A percentile compares a stretch with the other conserved stretches of the same genome.
Evolutionary conservation across 2,113 vertebrate species (phyloP).

Genomic region (Crotalus viridis): DNA sequence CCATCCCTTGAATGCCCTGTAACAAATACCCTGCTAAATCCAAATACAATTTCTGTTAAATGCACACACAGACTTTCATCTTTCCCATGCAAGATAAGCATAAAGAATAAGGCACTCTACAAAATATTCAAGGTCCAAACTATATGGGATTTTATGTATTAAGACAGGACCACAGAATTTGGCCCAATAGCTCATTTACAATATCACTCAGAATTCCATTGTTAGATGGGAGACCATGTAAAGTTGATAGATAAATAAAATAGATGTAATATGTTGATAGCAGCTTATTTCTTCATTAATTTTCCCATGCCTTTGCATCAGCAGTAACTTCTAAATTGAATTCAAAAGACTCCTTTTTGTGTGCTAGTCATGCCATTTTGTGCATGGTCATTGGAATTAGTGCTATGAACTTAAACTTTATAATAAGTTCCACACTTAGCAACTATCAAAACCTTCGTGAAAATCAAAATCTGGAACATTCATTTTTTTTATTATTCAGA

Average conservation of each 20-base stretch:
- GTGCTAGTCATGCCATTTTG: background rate
- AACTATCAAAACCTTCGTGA: slow-evolving; percentile 36
- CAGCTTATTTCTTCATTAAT: background rate
- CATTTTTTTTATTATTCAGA: background rate
- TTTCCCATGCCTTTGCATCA: background rate
- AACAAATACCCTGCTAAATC: background rate
- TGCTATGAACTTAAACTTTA: background rate
- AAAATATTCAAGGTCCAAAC: background rate
- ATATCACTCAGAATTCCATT: background rate
- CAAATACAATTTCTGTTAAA: background rate
- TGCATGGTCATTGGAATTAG: background rate
- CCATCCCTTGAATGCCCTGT: background rate
- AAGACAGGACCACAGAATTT: background rate
- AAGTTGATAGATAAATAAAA: background rate
- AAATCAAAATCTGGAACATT: slow-evolving; percentile 35
- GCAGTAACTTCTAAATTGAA: background rate
- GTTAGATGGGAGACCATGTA: background rate
- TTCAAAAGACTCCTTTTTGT: background rate
- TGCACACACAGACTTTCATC: background rate
- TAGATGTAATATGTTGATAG: background rate
- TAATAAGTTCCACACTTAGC: slow-evolving; percentile 34
- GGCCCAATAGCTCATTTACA: background rate
- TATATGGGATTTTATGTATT: background rate
- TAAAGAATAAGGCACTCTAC: background rate
- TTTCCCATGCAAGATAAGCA: background rate